phyloP scores from a whole-genome alignment of 1,140 invertebrate species.

The Myzus persicae region DNA sequence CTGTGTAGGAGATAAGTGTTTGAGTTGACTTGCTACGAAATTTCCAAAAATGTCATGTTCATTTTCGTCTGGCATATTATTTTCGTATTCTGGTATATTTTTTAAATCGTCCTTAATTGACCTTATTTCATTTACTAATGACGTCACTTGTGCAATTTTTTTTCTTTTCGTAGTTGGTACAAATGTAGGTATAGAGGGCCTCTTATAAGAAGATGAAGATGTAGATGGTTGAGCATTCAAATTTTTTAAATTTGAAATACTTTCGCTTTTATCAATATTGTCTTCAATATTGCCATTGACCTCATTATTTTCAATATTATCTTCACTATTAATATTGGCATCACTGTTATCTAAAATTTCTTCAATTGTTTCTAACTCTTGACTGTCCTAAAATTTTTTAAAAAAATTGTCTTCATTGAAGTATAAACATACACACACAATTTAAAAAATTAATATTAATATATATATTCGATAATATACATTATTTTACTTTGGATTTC shows the following conservation, averaged over 20 bases:
- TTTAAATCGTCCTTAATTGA: slow-evolving; percentile 20
- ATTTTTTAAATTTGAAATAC: slow-evolving; percentile 25
- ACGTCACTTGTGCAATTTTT: slow-evolving; percentile 26
- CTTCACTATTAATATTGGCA: neutral
- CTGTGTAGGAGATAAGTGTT: slow-evolving; percentile 6
- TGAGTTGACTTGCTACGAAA: slow-evolving; percentile 22
- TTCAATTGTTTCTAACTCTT: slow-evolving; percentile 25
- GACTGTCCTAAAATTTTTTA: neutral
- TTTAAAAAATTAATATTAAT: slow-evolving; percentile 11
- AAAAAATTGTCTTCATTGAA: slow-evolving; percentile 29
- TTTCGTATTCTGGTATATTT: slow-evolving; percentile 20
- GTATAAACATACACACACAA: slow-evolving; percentile 27
- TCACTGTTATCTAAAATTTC: slow-evolving; percentile 28
- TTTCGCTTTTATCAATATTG: slow-evolving; percentile 22
- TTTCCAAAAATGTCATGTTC: slow-evolving; percentile 23
- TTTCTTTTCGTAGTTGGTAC: slow-evolving; percentile 20
- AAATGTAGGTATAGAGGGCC: neutral
- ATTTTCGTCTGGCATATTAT: slow-evolving; percentile 23
- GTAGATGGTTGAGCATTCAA: slow-evolving; percentile 13
- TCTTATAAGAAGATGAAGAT: slow-evolving; percentile 20
- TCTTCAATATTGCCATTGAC: neutral
- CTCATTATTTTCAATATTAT: slow-evolving; percentile 5
- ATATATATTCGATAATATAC: slow-evolving; percentile 29
- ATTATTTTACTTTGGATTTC: slow-evolving; percentile 33
- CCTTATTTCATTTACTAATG: slow-evolving; percentile 27